These are phyloP conservation scores for Atta cephalotes DNA, from an alignment of 1,140 invertebrate genomes.

Conservation along the genomic window DNA sequence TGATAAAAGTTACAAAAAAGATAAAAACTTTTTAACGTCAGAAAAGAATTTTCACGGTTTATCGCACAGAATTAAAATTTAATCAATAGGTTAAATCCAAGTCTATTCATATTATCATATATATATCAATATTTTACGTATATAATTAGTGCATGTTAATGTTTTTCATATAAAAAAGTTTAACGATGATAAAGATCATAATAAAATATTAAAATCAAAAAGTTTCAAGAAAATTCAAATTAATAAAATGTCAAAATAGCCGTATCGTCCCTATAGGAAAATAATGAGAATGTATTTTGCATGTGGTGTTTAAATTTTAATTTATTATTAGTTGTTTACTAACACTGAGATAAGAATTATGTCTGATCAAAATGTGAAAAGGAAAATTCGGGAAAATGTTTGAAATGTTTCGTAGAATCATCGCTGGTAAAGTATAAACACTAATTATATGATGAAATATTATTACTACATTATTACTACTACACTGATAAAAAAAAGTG, in stretches of 20 bases:
- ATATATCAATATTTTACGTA: background rate
- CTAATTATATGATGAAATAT: conserved; percentile 3
- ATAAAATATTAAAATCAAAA: background rate
- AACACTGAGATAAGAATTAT: background rate
- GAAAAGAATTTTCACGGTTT: background rate
- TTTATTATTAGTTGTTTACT: background rate
- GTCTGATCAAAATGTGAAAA: background rate
- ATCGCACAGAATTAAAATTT: background rate
- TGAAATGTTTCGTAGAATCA: conserved; percentile 10
- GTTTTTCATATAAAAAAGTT: background rate
- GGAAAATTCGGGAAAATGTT: background rate
- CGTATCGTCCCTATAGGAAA: too few species aligned
- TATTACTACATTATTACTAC: background rate
- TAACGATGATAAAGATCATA: background rate
- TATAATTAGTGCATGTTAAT: background rate
- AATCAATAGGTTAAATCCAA: conserved; percentile 1
- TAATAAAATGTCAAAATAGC: background rate
- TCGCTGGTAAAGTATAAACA: background rate
- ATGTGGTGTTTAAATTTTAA: background rate
- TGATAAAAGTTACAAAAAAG: background rate
- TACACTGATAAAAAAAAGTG: background rate
- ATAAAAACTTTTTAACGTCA: background rate
- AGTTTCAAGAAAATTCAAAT: too few species aligned
- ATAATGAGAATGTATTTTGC: too few species aligned
- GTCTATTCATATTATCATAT: background rate